A percentile compares a stretch with the other conserved stretches of the same genome.
These are phyloP conservation scores for Nesogale talazaci DNA, from an alignment of 2,113 vertebrate species.

Conservation along the genomic window DNA sequence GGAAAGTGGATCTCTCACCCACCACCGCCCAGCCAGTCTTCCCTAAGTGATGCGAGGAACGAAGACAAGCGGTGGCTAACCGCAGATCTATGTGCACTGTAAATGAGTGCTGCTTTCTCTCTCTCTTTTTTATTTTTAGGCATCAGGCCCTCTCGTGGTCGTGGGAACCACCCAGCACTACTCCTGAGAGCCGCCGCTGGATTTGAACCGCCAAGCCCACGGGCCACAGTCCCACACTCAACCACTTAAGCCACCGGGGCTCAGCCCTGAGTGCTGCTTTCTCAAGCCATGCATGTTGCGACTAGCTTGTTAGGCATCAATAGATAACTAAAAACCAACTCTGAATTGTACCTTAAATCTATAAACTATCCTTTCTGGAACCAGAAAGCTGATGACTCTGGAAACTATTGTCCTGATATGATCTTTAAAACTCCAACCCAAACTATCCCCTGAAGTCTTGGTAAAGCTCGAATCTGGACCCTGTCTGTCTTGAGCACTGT, in stretches of 20 bases:
- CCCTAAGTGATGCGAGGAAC: too few relatives aligned
- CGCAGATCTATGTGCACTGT: not conserved
- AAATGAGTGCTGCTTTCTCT: not conserved
- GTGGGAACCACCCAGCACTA: too few relatives aligned
- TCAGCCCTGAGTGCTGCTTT: too few relatives aligned
- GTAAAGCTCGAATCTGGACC: not conserved
- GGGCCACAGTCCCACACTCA: too few relatives aligned
- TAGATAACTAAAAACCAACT: not conserved
- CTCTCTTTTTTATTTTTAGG: too few relatives aligned
- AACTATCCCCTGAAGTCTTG: not conserved
- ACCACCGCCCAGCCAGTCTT: too few relatives aligned
- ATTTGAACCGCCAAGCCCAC: too few relatives aligned
- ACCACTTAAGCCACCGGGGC: too few relatives aligned
- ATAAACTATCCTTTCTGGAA: not conserved
- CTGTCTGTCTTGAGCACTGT: not conserved
- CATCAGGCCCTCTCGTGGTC: too few relatives aligned
- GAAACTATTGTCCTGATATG: not conserved
- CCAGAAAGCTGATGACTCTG: not conserved
- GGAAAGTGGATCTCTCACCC: not conserved
- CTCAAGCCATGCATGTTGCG: too few relatives aligned
- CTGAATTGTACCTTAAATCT: constrained; percentile 11
- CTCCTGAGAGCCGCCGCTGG: too few relatives aligned
- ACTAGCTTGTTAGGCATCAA: not conserved
- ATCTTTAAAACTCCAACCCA: not conserved
- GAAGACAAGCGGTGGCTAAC: too few relatives aligned